These are phyloP conservation scores for Sericinus montela DNA, from an alignment of 2,888 invertebrate species.

Conservation along the genomic window DNA sequence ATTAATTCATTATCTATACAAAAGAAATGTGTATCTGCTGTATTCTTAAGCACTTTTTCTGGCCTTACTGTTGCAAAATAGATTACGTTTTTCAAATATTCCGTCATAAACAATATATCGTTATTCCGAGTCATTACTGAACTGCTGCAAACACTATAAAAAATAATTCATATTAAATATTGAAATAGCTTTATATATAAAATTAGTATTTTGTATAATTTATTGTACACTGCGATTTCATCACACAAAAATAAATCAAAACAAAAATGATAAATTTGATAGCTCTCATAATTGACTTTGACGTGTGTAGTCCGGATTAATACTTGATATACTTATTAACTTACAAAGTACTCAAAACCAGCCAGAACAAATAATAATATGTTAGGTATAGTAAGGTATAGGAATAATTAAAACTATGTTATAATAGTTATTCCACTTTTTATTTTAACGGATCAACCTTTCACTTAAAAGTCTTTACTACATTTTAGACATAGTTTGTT, in stretches of 20 bases:
- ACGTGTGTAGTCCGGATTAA: constrained; percentile 45
- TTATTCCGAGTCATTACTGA: constrained; percentile 53
- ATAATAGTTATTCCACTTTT: no score
- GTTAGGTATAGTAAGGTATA: no score
- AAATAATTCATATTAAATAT: constrained; percentile 35
- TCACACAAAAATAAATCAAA: constrained; percentile 35
- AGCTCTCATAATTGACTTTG: constrained; percentile 37
- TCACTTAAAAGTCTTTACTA: no score
- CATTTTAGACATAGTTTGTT: no score
- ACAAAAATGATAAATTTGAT: constrained; percentile 34
- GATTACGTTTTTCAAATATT: constrained; percentile 82
- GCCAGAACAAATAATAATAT: no score
- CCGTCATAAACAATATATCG: constrained; percentile 62
- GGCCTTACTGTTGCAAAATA: constrained; percentile 87
- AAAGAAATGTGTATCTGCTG: constrained; percentile 86
- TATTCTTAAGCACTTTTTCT: constrained; percentile 81
- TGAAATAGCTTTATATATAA: constrained; percentile 17
- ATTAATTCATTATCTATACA: constrained; percentile 87
- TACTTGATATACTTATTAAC: constrained; percentile 21
- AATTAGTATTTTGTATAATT: constrained; percentile 24
- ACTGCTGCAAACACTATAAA: constrained; percentile 8
- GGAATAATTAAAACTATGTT: no score
- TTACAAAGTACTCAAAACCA: not conserved
- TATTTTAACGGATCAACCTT: no score
- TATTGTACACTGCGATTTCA: constrained; percentile 44